Base-by-base conservation (phyloP, 2,797 vertebrate genomes). In the Naso thynnoides region DNA sequence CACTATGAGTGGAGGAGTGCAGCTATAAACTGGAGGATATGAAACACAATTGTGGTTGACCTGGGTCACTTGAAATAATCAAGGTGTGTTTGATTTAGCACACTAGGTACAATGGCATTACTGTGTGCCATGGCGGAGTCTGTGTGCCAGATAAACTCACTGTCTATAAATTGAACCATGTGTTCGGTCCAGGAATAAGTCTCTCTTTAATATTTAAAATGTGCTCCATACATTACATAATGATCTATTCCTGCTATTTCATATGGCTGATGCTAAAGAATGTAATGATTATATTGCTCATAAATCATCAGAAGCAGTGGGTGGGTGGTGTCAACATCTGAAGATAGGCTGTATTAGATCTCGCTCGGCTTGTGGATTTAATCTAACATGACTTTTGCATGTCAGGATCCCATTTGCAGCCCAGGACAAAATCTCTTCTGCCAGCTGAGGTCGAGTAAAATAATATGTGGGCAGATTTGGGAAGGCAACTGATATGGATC, bases 391-490 rank as follows among this genome's bases (percentile, higher is more conserved):
- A 85, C 83, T 86, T 88, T 86, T 70, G 85, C 85, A 86, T 89
- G 90, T 85, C 87, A 86, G 59, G 83, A 63, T 82, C 84, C 84
- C 83, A 88, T 92, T 91, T 83, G 67, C 83, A 83, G n/a, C 71
- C 57, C 15, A 0, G 69, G 79, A 76, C 41, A 0, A 68, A 83
- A 84, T 66, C 68, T 83, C 61, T 41, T 76, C 74, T 73, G 79
- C 69, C 18, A 23, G 68, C 78, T 85, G 85, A 87, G 86, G 85
- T 86, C 63, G 60, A 71, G 93, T 92, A 91, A 93, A 93, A 91
- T 92, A 91, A 92, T 92, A 91, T 57, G 83, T 41, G 79, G 76
- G 73, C 88, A 88, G 90, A 86, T 91, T 92, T 84, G 83, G 72
- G 63, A 72, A 63, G 62, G 72, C 76, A 85, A 72, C 75, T 68